phyloP scores from a whole-genome alignment of 2,888 invertebrate genomes.

The Pollenia amentaria region DNA sequence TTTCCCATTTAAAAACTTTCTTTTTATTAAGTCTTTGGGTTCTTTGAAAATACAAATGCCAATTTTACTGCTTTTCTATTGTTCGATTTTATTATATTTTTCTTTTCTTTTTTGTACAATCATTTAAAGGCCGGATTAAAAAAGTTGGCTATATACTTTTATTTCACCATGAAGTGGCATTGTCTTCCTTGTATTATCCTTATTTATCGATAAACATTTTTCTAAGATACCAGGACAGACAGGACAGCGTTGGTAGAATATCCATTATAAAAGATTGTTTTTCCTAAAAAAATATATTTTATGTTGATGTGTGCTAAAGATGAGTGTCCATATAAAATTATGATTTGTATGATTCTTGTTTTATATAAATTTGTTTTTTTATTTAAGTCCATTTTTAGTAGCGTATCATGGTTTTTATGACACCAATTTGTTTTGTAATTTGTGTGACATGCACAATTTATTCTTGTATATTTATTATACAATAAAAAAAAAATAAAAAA shows the following conservation, averaged over 20 bases:
- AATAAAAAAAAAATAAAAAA: slow-evolving; percentile 21
- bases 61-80: slow-evolving; percentile 63
- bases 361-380: slow-evolving; percentile 32
- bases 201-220: slow-evolving; percentile 62
- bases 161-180: slow-evolving; percentile 25
- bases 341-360: slow-evolving; percentile 69
- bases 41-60: slow-evolving; percentile 51
- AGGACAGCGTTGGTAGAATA: slow-evolving; percentile 14
- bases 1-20: slow-evolving; percentile 31
- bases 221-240: slow-evolving; percentile 1
- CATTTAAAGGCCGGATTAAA: slow-evolving; percentile 8
- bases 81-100: slow-evolving; percentile 70
- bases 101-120: slow-evolving; percentile 63
- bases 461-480: slow-evolving; percentile 50
- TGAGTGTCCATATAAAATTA: slow-evolving; percentile 74
- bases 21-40: slow-evolving; percentile 20
- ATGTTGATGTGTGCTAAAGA: background rate
- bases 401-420: slow-evolving; percentile 77
- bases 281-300: background rate
- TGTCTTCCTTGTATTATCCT: slow-evolving; percentile 40
- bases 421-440: slow-evolving; percentile 79
- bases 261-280: slow-evolving; percentile 27
- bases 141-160: slow-evolving; percentile 19
- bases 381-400: slow-evolving; percentile 19
- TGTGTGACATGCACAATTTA: slow-evolving; percentile 75